Percentiles rank a stretch among this genome's conserved stretches.
phyloP scores from a whole-genome alignment of 1,140 invertebrate genomes.

The Pseudobourletiella spinata region DNA sequence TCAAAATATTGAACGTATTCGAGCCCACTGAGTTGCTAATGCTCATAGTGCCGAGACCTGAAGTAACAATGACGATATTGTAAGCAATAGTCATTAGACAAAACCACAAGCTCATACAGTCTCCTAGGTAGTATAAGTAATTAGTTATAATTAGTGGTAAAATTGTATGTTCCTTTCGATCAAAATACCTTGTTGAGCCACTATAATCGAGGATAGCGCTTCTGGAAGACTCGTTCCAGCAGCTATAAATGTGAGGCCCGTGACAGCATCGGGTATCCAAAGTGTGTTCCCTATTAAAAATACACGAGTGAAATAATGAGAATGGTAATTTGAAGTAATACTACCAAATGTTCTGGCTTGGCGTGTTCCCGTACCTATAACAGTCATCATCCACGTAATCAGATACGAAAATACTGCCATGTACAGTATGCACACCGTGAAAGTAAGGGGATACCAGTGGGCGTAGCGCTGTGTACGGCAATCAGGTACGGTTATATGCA shows the following conservation, averaged over 20 bases:
- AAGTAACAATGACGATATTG: background rate
- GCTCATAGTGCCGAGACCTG: slow-evolving; percentile 46
- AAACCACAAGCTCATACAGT: background rate
- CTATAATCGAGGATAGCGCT: background rate
- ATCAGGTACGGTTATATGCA: background rate
- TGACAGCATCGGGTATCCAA: slow-evolving; percentile 59
- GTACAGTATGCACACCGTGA: slow-evolving; percentile 80
- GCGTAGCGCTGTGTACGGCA: background rate
- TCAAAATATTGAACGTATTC: slow-evolving; percentile 46
- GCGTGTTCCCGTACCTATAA: too few species aligned
- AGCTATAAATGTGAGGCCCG: slow-evolving; percentile 71
- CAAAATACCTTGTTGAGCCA: background rate
- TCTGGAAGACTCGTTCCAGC: slow-evolving; percentile 11
- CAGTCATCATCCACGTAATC: slow-evolving; percentile 83
- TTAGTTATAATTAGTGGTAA: too few species aligned
- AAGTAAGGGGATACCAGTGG: slow-evolving; percentile 38
- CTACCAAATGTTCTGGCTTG: too few species aligned
- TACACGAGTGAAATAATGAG: too few species aligned
- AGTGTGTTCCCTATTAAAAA: slow-evolving; percentile 47
- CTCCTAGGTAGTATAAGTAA: too few species aligned
- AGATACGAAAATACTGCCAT: slow-evolving; percentile 77
- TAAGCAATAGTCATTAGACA: background rate
- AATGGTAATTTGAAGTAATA: too few species aligned
- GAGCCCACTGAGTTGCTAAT: slow-evolving; percentile 45
- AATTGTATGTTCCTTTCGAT: too few species aligned